Base-by-base conservation (phyloP, 2,113 vertebrate genomes). In the Guaruba guarouba region DNA sequence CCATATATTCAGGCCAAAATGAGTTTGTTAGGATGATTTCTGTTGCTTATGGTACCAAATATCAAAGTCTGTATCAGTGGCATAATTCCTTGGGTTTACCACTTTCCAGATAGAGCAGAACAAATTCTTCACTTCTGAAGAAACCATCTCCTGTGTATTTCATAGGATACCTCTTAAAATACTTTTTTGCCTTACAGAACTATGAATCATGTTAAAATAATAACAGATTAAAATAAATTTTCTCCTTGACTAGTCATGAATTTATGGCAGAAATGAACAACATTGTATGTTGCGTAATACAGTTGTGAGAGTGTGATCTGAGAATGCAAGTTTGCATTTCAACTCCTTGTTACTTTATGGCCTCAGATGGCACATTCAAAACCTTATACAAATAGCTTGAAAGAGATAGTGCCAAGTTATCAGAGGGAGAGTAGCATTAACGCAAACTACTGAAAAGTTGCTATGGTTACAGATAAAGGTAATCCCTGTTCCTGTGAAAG, bases 391-490 rank as follows among this genome's bases (percentile, higher is more conserved):
- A 94, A 94, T 46, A 87, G 70, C 74, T 92, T 92, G 76, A 81
- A 90, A 84, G 88, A 82, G 85, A 92, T 94, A 90, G 90, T 86
- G 82, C 76, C 55, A 92, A 96, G 74, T 97, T 96, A 86, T 85
- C 86, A 25, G 86, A 37, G 81, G 46, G 71, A 84, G 78, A 93
- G 93, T 93, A 91, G 71, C 78, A 43, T 86, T 95, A 96, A 92
- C 62, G 74, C 71, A 93, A 93, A 84, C 91, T 95, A 49, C 88
- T 92, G 92, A 96, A 91, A 96, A 93, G 96, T 96, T 96, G 81
- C 95, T 80, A 93, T 96, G 96, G 96, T 91, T 93, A 97, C 96
- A 87, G 92, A 94, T 96, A 93, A 91, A 96, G 95, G 91, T 96
- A 94, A 96, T 94, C 91, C 90, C 88, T 63, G 49, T 92, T 95